Evolutionary conservation across 2,797 vertebrate species (phyloP).

Genomic region (Falco peregrinus): DNA sequence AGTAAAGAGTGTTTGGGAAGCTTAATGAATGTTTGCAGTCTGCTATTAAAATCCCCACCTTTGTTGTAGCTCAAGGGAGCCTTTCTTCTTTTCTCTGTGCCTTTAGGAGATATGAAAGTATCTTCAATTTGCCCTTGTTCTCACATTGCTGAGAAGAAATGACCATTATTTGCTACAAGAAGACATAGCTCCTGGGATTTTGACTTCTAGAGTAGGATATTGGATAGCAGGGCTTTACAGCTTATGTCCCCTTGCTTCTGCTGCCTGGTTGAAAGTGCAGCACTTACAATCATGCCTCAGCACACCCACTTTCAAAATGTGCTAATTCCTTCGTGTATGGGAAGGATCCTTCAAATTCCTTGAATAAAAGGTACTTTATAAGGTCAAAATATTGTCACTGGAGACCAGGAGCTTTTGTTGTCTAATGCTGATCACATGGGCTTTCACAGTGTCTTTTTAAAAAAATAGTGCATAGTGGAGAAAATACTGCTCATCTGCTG

Average conservation of each 20-base stretch:
- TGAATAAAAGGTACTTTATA: not conserved
- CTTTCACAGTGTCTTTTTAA: not conserved
- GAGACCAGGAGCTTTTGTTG: not conserved
- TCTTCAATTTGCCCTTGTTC: not conserved
- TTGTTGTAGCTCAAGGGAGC: not conserved
- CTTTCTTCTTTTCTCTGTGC: not conserved
- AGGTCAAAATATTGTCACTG: not conserved
- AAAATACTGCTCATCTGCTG: not conserved
- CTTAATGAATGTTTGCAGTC: not conserved
- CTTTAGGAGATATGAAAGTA: not conserved
- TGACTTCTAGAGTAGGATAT: not conserved
- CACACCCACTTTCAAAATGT: not conserved
- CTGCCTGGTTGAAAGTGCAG: fast-evolving
- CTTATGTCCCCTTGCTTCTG: not conserved
- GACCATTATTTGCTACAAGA: not conserved
- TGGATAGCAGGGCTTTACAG: not conserved
- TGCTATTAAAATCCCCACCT: not conserved
- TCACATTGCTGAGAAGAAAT: not conserved
- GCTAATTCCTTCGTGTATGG: not conserved
- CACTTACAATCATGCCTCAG: not conserved
- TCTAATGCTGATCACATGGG: not conserved
- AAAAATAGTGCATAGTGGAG: not conserved
- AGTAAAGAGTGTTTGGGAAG: not conserved
- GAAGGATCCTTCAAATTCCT: not conserved
- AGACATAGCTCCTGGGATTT: not conserved